phyloP scores from a whole-genome alignment of 2,113 vertebrate species.

The Mesoclemmys tuberculata region DNA sequence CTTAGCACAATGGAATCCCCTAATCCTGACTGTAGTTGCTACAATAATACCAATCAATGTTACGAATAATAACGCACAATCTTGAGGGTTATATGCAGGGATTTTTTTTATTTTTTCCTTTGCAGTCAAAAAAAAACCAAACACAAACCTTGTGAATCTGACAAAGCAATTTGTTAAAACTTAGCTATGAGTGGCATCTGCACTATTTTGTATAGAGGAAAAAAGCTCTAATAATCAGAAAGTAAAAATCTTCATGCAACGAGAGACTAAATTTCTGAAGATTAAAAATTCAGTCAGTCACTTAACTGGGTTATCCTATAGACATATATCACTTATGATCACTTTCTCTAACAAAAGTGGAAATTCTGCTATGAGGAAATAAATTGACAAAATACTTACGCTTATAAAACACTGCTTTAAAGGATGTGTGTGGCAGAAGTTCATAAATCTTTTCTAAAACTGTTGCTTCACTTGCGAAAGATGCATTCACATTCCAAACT shows the following conservation, averaged over 20 bases:
- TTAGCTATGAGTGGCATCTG: neutral
- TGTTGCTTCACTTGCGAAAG: constrained; percentile 87
- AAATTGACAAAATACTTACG: constrained; percentile 83
- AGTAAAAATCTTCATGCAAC: neutral
- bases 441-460: constrained; percentile 91
- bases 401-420: constrained; percentile 98
- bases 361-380: neutral
- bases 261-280: neutral
- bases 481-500: constrained; percentile 96
- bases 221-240: neutral
- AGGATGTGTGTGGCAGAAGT: constrained; percentile 90
- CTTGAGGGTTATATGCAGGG: neutral
- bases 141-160: neutral
- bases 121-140: neutral
- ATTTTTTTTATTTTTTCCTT: neutral
- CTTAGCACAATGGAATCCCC: neutral
- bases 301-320: neutral
- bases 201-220: neutral
- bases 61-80: neutral
- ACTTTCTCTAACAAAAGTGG: neutral
- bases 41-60: neutral
- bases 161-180: neutral
- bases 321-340: neutral
- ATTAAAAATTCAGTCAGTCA: neutral
- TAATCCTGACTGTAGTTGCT: neutral